Evolutionary conservation across 2,888 invertebrate species (phyloP).

Genomic region (Aphidius colemani): DNA sequence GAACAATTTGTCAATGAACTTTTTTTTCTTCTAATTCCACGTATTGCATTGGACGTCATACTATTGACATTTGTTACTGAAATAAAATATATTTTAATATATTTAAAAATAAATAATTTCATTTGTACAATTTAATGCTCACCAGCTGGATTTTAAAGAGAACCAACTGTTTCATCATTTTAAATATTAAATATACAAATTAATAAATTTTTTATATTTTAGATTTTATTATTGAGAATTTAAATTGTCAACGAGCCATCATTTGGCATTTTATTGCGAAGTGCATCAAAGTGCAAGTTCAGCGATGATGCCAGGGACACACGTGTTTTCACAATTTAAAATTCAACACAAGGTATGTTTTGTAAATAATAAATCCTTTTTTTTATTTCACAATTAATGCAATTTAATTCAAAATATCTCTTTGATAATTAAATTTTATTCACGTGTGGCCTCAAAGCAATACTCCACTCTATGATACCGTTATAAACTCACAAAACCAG

Average conservation of each 20-base stretch:
- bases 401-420: too few relatives aligned
- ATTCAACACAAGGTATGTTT: too few relatives aligned
- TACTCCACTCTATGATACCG: conserved; percentile 15
- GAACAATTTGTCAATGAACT: conserved; percentile 88
- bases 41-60: conserved; percentile 68
- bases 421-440: conserved; percentile 34
- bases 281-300: conserved; percentile 26
- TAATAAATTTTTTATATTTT: not conserved
- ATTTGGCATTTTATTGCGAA: conserved; percentile 2
- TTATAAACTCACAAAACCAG: conserved; percentile 10
- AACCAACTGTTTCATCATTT: conserved; percentile 9
- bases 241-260: conserved; percentile 11
- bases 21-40: conserved; percentile 86
- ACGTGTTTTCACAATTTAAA: conserved; percentile 9
- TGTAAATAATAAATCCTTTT: too few relatives aligned
- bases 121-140: too few relatives aligned
- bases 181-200: not conserved
- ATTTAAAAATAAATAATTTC: not conserved
- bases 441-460: conserved; percentile 19
- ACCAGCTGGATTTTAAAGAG: conserved; percentile 2
- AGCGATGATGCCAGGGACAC: conserved; percentile 29
- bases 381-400: too few relatives aligned
- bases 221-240: conserved; percentile 5
- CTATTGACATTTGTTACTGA: conserved; percentile 44
- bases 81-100: conserved; percentile 13